These are phyloP conservation scores for Delphinus delphis DNA, from an alignment of 2,113 vertebrate species.

Conservation along the genomic window DNA sequence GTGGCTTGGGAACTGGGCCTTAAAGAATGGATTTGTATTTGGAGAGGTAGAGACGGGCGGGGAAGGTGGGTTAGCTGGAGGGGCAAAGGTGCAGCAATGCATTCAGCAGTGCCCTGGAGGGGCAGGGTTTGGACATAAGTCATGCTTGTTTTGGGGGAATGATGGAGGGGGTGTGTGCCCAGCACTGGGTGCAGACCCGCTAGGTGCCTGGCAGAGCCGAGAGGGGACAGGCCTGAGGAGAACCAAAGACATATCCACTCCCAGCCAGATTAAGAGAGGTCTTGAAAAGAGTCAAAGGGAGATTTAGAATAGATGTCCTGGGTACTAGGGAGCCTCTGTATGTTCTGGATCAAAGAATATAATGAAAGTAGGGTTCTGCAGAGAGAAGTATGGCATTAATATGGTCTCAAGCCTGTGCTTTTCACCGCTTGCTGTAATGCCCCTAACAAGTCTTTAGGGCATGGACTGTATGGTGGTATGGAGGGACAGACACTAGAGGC, in stretches of 20 bases:
- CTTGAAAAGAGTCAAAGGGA: neutral
- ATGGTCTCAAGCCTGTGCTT: neutral
- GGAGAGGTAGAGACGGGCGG: neutral
- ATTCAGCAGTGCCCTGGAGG: neutral
- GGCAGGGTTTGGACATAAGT: neutral
- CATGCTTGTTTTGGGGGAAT: neutral
- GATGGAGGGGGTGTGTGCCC: neutral
- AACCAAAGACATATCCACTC: neutral
- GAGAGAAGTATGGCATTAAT: neutral
- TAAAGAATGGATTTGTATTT: neutral
- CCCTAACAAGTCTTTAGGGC: neutral
- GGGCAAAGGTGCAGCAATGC: neutral
- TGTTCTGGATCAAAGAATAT: neutral
- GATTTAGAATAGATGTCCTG: neutral
- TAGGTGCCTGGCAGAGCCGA: neutral
- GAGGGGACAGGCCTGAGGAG: neutral
- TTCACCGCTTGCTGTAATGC: neutral
- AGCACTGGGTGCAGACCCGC: neutral
- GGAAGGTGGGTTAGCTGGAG: neutral
- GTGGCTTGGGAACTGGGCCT: neutral
- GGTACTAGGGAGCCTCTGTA: neutral
- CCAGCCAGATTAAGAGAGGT: neutral
- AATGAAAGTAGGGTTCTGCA: neutral
- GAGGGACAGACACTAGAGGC: neutral
- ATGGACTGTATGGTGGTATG: neutral